Conservation (phyloP, 92 coral and sea anemone species). For the Zoanthus solanderi region DNA sequence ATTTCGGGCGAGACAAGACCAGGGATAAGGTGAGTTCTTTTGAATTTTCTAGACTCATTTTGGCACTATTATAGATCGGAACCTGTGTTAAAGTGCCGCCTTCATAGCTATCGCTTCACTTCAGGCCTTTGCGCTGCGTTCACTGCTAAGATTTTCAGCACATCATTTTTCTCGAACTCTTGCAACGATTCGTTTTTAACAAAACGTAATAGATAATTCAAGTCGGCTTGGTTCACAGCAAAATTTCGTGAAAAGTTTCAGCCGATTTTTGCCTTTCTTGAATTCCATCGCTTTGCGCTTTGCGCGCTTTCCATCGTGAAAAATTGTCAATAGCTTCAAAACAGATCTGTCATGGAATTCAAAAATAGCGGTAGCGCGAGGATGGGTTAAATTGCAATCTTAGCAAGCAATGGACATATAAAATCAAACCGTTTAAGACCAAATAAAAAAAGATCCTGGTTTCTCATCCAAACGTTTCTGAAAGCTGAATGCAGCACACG, state of each 20-base stretch:
- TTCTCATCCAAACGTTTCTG: slow-evolving; percentile 21
- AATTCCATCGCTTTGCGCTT: slow-evolving; percentile 26
- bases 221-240: slow-evolving; percentile 14
- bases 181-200: slow-evolving; percentile 21
- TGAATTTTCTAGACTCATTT: too few species aligned
- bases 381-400: slow-evolving; percentile 12
- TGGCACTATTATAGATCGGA: neutral
- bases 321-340: slow-evolving; percentile 26
- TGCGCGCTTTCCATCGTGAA: slow-evolving; percentile 19
- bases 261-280: slow-evolving; percentile 25
- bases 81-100: slow-evolving; percentile 23
- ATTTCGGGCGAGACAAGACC: too few species aligned
- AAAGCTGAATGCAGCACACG: slow-evolving; percentile 22
- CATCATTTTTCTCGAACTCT: slow-evolving; percentile 21
- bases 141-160: slow-evolving; percentile 12
- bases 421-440: slow-evolving; percentile 21
- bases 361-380: slow-evolving; percentile 27
- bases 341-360: slow-evolving; percentile 21
- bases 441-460: slow-evolving; percentile 19
- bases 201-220: slow-evolving; percentile 8
- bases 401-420: slow-evolving; percentile 15
- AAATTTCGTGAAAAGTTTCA: slow-evolving; percentile 5
- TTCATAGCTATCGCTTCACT: slow-evolving; percentile 10
- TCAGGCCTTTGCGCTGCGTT: slow-evolving; percentile 14
- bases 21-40: too few species aligned